Evolutionary conservation across 1,140 invertebrate species (phyloP), one percentile per base, ranked within the genome.

Genomic region (Drosophila nannoptera): DNA sequence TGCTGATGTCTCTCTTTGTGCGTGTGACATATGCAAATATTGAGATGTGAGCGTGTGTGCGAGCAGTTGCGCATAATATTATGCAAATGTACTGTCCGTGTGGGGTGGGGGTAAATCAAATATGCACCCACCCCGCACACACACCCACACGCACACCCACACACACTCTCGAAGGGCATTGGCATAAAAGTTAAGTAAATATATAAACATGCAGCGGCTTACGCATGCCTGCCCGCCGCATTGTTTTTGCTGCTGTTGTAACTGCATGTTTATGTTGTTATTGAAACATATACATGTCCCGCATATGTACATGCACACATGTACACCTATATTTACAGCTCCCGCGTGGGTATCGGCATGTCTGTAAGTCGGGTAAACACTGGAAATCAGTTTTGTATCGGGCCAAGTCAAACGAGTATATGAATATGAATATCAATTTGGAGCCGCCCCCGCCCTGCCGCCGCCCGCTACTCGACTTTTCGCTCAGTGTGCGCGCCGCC

Each of bases 331-430:
- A 7, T 16, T n/a, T 32, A 9, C 9, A 12, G 22, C 22, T 2
- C 22, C 3, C 22, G 22, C 14, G 8, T 8, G 7, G 74, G 70
- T 66, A 80, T 80, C 73, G 76, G 76, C 75, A 65, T 78, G 73
- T 63, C 69, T 83, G 73, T 78, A 76, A 78, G 75, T 83, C 66
- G 75, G 68, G 69, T 69, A 83, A 82, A 82, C 66, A 86, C 73
- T 86, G 66, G 65, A 84, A 86, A 84, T 86, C 81, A 75, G 81
- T 80, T 78, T 70, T 73, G 71, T 73, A 83, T 66, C 68, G 65
- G 46, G 63, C 22, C 22, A 38, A 69, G 52, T 29, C 59, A 68
- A 62, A 46, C 49, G 63, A 63, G 43, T 68, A 36, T 61, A 66
- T 71, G 68, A 66, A 70, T 66, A 55, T 66, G 63, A 42, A 61